phyloP scores from a whole-genome alignment of 2,888 invertebrate species.

The Pomacea canaliculata region DNA sequence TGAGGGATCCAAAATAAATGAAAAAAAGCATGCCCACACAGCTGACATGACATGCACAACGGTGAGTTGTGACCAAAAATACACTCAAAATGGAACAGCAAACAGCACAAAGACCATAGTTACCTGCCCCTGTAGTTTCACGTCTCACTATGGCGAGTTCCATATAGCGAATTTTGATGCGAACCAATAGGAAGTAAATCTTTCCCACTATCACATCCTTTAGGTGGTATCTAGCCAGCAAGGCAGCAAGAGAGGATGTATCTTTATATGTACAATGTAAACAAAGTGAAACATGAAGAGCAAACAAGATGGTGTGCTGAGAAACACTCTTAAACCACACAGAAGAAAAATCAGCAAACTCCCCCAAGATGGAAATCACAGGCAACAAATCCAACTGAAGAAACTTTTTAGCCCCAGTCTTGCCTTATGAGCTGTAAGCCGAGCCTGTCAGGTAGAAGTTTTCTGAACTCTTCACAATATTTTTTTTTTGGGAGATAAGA shows the following conservation, averaged over 20 bases:
- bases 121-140: constrained; percentile 92
- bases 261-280: not conserved
- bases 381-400: too few species aligned
- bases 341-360: too few species aligned
- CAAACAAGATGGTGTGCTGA: too few species aligned
- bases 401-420: too few species aligned
- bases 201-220: constrained; percentile 99
- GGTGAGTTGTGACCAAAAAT: not conserved
- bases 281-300: too few species aligned
- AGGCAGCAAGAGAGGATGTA: constrained; percentile 20
- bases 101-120: not conserved
- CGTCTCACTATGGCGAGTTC: constrained; percentile 99
- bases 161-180: constrained; percentile 99
- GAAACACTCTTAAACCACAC: too few species aligned
- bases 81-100: not conserved
- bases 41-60: not conserved
- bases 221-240: constrained; percentile 84
- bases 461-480: too few species aligned
- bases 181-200: constrained; percentile 97
- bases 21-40: not conserved
- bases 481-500: too few species aligned
- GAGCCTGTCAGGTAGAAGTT: too few species aligned
- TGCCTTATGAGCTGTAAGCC: too few species aligned
- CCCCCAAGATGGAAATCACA: too few species aligned
- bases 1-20: not conserved